A percentile compares a stretch with the other conserved stretches of the same genome.
phyloP scores from a whole-genome alignment of 1,140 invertebrate genomes.

The Drosophila rhopaloa region DNA sequence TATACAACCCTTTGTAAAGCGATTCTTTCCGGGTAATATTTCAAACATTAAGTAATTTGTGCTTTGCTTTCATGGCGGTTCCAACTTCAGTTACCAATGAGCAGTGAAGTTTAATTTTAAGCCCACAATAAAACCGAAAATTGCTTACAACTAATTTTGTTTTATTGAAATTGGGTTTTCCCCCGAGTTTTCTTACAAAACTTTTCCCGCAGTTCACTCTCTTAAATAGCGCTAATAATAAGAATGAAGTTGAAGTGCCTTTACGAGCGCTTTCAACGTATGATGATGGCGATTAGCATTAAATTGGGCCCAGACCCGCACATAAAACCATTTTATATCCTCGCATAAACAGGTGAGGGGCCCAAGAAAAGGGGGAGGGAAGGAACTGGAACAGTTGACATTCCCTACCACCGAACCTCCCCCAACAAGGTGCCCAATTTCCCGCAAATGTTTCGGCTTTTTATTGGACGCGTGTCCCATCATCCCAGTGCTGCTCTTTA shows the following conservation, averaged over 20 bases:
- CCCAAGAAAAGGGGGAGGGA: background rate
- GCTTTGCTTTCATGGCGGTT: no score
- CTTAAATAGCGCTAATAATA: slow-evolving; percentile 66
- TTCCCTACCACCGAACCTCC: slow-evolving; percentile 10
- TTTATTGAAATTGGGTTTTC: slow-evolving; percentile 67
- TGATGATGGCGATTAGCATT: slow-evolving; percentile 76
- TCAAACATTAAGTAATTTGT: no score
- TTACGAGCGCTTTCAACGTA: slow-evolving; percentile 54
- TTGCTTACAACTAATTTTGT: slow-evolving; percentile 61
- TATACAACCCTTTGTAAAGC: no score
- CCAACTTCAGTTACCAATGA: background rate
- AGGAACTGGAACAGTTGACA: slow-evolving; percentile 21
- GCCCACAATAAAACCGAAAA: slow-evolving; percentile 52
- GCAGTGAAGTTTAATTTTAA: background rate
- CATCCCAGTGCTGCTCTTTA: slow-evolving; percentile 14
- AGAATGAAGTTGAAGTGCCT: slow-evolving; percentile 55
- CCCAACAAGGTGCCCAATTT: slow-evolving; percentile 34
- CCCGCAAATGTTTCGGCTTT: slow-evolving; percentile 39
- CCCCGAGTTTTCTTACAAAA: slow-evolving; percentile 1
- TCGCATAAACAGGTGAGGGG: slow-evolving; percentile 65
- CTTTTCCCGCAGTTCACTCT: slow-evolving; percentile 10
- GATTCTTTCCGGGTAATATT: no score
- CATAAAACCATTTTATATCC: slow-evolving; percentile 75
- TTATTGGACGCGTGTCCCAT: slow-evolving; percentile 40
- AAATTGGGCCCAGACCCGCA: slow-evolving; percentile 55